A percentile compares a stretch with the other conserved stretches of the same genome.
phyloP scores from a whole-genome alignment of 2,888 invertebrate genomes.

The Drosophila lutescens region DNA sequence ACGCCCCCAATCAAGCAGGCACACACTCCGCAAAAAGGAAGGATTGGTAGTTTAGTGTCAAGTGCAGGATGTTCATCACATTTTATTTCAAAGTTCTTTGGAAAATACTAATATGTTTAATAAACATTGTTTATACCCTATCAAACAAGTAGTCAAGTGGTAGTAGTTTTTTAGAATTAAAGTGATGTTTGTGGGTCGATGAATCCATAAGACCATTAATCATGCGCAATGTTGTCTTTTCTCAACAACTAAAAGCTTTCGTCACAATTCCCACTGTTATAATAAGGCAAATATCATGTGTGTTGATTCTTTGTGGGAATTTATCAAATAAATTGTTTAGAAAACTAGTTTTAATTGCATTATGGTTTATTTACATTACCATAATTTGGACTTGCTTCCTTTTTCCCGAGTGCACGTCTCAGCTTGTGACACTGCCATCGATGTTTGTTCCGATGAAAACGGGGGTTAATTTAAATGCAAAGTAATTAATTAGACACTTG shows the following conservation, averaged over 20 bases:
- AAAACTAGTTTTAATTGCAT: no score
- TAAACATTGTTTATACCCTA: no score
- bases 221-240: not conserved
- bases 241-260: not conserved
- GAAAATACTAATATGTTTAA: no score
- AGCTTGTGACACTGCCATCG: slow-evolving; percentile 20
- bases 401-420: slow-evolving; percentile 5
- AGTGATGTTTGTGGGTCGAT: not conserved
- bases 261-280: no score
- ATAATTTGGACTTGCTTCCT: not conserved
- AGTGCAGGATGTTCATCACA: not conserved
- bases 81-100: not conserved
- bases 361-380: not conserved
- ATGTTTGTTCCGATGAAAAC: slow-evolving; percentile 56
- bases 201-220: not conserved
- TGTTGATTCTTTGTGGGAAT: no score
- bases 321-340: no score
- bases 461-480: slow-evolving; percentile 78
- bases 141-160: no score
- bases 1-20: slow-evolving; percentile 70
- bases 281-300: no score
- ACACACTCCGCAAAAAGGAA: slow-evolving; percentile 14
- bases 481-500: slow-evolving; percentile 80
- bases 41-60: not conserved
- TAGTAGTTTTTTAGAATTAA: not conserved